Conservation (phyloP, 2,888 invertebrate species). For the Morinoia aosen region DNA sequence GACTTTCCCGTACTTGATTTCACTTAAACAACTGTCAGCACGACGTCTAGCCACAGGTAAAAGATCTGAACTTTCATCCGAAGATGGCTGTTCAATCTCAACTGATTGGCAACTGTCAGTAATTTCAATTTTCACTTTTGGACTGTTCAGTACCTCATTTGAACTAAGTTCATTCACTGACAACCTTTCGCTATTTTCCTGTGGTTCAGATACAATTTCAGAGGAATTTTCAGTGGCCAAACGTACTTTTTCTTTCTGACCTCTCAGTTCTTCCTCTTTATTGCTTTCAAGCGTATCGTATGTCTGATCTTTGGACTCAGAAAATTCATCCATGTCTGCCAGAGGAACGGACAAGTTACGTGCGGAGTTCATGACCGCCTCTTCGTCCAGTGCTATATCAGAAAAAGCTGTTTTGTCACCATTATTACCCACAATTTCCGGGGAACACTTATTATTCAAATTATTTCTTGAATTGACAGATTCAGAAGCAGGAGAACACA, state of each 20-base stretch:
- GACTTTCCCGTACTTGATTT: conserved; percentile 33
- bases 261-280: neutral
- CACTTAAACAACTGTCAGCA: conserved; percentile 32
- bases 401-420: neutral
- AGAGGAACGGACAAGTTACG: conserved; percentile 26
- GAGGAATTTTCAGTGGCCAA: neutral
- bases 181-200: neutral
- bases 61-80: neutral
- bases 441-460: neutral
- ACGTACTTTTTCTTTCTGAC: neutral
- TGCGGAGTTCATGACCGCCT: conserved; percentile 21
- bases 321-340: conserved; percentile 51
- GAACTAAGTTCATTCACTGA: neutral
- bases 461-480: neutral
- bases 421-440: neutral
- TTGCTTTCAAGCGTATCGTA: neutral
- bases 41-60: neutral
- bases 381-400: neutral
- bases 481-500: neutral
- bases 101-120: neutral
- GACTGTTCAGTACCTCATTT: neutral
- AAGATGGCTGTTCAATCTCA: neutral
- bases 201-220: neutral
- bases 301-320: conserved; percentile 26
- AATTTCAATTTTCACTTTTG: neutral